Evolutionary conservation across 2,797 vertebrate genomes (phyloP).

Genomic region (Poecilia picta): DNA sequence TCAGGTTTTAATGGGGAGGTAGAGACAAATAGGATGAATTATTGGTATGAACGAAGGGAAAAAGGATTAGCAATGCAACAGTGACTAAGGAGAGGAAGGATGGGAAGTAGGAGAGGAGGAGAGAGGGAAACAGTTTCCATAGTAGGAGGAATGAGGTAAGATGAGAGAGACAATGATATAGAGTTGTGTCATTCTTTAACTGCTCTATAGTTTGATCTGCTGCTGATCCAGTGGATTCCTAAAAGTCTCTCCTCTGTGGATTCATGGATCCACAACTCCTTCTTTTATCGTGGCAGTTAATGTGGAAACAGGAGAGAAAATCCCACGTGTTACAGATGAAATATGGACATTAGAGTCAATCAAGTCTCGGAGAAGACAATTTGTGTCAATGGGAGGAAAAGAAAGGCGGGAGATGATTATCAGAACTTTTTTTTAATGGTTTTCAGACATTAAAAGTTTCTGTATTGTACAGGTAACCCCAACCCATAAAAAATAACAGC

Average conservation of each 20-base stretch:
- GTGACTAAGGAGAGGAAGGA: slow-evolving; percentile 22
- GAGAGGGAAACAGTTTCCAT: slow-evolving; percentile 61
- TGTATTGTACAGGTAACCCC: too few species aligned
- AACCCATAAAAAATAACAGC: neutral
- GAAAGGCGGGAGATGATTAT: neutral
- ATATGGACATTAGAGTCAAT: neutral
- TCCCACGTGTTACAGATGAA: neutral
- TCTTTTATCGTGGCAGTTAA: slow-evolving; percentile 5
- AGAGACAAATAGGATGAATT: slow-evolving; percentile 12
- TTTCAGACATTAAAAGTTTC: neutral
- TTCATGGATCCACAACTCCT: neutral
- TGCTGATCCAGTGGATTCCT: slow-evolving; percentile 40
- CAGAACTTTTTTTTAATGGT: neutral
- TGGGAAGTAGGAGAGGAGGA: slow-evolving; percentile 4
- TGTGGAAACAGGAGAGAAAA: neutral
- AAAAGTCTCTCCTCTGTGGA: slow-evolving; percentile 16
- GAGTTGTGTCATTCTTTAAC: slow-evolving; percentile 56
- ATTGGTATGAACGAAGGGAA: slow-evolving; percentile 3
- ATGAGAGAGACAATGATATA: slow-evolving; percentile 31
- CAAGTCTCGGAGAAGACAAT: neutral
- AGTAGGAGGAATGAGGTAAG: slow-evolving; percentile 47
- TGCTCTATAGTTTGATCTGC: slow-evolving; percentile 53
- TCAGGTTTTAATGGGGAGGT: slow-evolving; percentile 28
- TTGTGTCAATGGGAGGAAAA: neutral
- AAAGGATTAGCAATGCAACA: slow-evolving; percentile 23